Conservation (phyloP, 35 echinoderm and acorn worm species). For the Apostichopus japonicus region DNA sequence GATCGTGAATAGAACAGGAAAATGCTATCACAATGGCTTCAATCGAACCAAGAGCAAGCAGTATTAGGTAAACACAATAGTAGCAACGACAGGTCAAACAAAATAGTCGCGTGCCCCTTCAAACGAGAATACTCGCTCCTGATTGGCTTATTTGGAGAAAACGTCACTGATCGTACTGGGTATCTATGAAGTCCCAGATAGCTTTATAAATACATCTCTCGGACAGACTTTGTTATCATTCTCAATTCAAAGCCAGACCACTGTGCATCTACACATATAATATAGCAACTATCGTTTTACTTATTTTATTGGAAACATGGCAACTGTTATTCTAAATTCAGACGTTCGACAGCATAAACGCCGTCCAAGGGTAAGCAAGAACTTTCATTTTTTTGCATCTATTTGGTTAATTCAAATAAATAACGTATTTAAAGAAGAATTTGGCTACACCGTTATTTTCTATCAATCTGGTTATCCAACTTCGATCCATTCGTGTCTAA, state of each 20-base stretch:
- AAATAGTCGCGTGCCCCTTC: not conserved
- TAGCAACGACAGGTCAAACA: not conserved
- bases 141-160: not conserved
- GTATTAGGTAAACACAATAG: not conserved
- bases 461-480: too few relatives aligned
- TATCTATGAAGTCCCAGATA: not conserved
- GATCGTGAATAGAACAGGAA: not conserved
- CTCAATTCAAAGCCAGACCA: not conserved
- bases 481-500: too few relatives aligned
- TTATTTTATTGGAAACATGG: not conserved
- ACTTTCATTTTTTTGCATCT: not conserved
- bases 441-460: too few relatives aligned
- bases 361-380: not conserved
- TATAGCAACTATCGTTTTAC: not conserved
- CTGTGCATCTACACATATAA: not conserved
- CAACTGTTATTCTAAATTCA: not conserved
- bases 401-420: too few relatives aligned
- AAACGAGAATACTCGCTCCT: not conserved
- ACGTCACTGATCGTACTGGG: not conserved
- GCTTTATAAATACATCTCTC: not conserved
- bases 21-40: conserved; percentile 2
- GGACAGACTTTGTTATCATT: not conserved
- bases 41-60: not conserved
- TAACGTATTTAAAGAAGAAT: too few relatives aligned
- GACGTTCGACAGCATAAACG: conserved; percentile 2